Conservation (phyloP, 2,113 vertebrate species). For the Nothobranchius kuhntae region DNA sequence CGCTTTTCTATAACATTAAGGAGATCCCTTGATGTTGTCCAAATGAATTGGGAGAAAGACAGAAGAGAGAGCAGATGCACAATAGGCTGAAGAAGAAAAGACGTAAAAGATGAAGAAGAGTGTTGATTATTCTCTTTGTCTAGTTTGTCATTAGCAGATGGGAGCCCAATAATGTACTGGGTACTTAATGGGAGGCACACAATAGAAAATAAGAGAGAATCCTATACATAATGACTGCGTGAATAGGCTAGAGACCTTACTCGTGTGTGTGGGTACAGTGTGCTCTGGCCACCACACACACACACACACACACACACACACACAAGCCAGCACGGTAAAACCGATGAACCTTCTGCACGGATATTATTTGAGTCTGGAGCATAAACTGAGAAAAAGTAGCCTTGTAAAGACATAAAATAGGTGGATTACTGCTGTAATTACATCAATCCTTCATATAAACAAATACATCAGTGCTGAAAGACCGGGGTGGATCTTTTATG, state of each 20-base stretch:
- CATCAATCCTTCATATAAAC: conserved; percentile 34
- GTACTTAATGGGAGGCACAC: conserved; percentile 62
- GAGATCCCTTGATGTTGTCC: conserved; percentile 63
- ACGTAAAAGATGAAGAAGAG: conserved; percentile 42
- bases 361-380: neutral
- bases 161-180: conserved; percentile 64
- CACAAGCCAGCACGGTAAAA: neutral
- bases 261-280: conserved; percentile 27
- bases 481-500: neutral
- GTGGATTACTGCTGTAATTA: conserved; percentile 12
- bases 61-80: conserved; percentile 49
- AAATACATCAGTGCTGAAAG: conserved; percentile 55
- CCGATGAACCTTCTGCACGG: neutral
- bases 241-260: conserved; percentile 47
- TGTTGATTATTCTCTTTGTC: conserved; percentile 79
- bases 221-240: conserved; percentile 62
- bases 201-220: conserved; percentile 62
- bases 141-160: conserved; percentile 73
- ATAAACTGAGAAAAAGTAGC: conserved; percentile 10
- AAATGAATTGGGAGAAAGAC: conserved; percentile 60
- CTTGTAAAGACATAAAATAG: conserved; percentile 3
- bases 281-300: conserved; percentile 20
- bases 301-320: neutral
- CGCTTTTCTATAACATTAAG: conserved; percentile 1
- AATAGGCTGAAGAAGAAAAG: conserved; percentile 64